phyloP scores from a whole-genome alignment of 2,113 vertebrate species.

The Callorhinus ursinus region DNA sequence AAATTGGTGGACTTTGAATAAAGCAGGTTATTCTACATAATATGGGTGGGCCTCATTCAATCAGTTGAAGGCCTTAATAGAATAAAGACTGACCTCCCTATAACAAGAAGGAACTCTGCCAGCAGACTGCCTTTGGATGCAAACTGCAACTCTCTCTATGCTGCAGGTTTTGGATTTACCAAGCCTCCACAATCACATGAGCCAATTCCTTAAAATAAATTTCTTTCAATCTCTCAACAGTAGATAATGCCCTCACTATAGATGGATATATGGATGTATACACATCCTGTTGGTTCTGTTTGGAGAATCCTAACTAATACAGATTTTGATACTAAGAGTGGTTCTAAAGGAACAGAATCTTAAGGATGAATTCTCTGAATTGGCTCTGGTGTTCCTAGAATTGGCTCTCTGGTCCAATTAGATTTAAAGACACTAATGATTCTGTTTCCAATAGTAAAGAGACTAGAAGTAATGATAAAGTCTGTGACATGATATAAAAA shows the following conservation, averaged over 20 bases:
- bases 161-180: background rate
- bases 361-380: background rate
- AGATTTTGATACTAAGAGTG: background rate
- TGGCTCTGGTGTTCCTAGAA: background rate
- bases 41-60: background rate
- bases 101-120: background rate
- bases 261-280: background rate
- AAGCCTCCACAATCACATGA: background rate
- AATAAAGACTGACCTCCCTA: background rate
- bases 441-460: background rate
- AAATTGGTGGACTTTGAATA: background rate
- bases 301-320: background rate
- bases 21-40: background rate
- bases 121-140: background rate
- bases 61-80: background rate
- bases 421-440: background rate
- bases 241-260: background rate
- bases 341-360: background rate
- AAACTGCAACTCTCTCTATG: background rate
- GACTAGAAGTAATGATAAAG: background rate
- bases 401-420: background rate
- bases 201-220: background rate
- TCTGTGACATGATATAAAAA: background rate
- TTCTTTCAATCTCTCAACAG: background rate
- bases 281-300: background rate